Percentiles rank a stretch among this genome's conserved stretches.
These are phyloP conservation scores for Dendrolimus pini DNA, from an alignment of 2,888 invertebrate genomes.

Conservation along the genomic window DNA sequence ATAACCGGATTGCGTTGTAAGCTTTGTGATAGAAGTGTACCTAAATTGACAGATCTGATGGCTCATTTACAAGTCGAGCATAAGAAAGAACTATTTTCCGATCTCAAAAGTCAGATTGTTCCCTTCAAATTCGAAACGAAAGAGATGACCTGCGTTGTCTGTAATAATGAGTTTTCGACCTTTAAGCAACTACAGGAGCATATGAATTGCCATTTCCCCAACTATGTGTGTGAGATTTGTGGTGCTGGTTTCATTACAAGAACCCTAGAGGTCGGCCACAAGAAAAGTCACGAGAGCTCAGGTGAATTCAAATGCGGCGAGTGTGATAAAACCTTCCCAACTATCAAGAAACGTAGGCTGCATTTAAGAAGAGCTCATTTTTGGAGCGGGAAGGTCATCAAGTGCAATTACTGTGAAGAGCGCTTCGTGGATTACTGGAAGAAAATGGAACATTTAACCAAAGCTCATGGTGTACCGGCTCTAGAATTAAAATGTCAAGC, in stretches of 20 bases:
- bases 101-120: constrained; percentile 24
- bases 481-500: constrained; percentile 24
- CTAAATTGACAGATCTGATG: constrained; percentile 9
- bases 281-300: constrained; percentile 46
- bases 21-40: constrained; percentile 7
- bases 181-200: constrained; percentile 31
- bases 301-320: constrained; percentile 42
- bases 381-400: constrained; percentile 13
- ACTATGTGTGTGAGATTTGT: constrained; percentile 28
- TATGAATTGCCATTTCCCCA: constrained; percentile 31
- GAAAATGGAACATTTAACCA: constrained; percentile 23
- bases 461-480: constrained; percentile 22
- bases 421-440: constrained; percentile 28
- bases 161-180: constrained; percentile 21
- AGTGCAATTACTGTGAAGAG: constrained; percentile 33
- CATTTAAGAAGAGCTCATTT: constrained; percentile 38
- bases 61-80: constrained; percentile 14
- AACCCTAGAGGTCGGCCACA: constrained; percentile 42
- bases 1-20: constrained; percentile 14
- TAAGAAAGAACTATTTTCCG: constrained; percentile 5
- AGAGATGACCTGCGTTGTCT: constrained; percentile 23
- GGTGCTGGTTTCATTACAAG: constrained; percentile 23
- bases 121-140: constrained; percentile 30
- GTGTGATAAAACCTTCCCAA: constrained; percentile 50
- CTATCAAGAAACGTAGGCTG: constrained; percentile 39